phyloP scores from a whole-genome alignment of 2,888 invertebrate genomes.

The Drosophila borborema region DNA sequence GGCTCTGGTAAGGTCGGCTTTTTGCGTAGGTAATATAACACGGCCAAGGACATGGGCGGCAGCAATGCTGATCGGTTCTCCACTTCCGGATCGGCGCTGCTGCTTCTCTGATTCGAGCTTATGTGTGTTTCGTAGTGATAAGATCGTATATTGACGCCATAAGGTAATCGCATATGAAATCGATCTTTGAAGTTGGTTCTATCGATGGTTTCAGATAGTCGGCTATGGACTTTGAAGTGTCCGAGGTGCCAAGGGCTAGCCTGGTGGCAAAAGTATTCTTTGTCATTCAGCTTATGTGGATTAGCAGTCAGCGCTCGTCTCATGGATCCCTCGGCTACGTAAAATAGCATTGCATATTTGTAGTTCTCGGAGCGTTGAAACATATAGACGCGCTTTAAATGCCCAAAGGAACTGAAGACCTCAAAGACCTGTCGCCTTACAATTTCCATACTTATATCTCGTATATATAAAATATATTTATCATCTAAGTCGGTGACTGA shows the following conservation, averaged over 20 bases:
- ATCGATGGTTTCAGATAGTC: not conserved
- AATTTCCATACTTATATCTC: constrained; percentile 15
- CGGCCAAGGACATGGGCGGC: constrained; percentile 1
- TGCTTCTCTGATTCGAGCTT: too few species aligned
- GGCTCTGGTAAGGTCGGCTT: not conserved
- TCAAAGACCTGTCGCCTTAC: constrained; percentile 22
- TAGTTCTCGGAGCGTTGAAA: constrained; percentile 10
- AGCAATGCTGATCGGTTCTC: not conserved
- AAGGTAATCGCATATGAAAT: not conserved
- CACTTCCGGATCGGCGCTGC: not conserved
- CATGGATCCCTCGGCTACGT: not conserved
- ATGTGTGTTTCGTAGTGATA: constrained; percentile 19
- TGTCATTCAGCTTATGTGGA: constrained; percentile 28
- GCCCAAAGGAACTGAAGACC: constrained; percentile 28
- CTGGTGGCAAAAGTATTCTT: constrained; percentile 17
- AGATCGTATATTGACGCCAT: not conserved
- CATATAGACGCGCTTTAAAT: constrained; percentile 19
- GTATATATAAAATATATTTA: constrained; percentile 18
- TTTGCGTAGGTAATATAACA: constrained; percentile 7
- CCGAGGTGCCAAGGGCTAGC: not conserved
- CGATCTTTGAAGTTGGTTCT: not conserved
- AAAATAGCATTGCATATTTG: constrained; percentile 28
- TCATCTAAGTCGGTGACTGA: not conserved
- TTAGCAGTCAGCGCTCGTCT: constrained; percentile 14
- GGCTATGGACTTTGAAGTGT: not conserved